These are phyloP conservation scores for Lycopodina hypogea DNA, from an alignment of 37 sponge, comb jelly and placozoan genomes.

Conservation along the genomic window DNA sequence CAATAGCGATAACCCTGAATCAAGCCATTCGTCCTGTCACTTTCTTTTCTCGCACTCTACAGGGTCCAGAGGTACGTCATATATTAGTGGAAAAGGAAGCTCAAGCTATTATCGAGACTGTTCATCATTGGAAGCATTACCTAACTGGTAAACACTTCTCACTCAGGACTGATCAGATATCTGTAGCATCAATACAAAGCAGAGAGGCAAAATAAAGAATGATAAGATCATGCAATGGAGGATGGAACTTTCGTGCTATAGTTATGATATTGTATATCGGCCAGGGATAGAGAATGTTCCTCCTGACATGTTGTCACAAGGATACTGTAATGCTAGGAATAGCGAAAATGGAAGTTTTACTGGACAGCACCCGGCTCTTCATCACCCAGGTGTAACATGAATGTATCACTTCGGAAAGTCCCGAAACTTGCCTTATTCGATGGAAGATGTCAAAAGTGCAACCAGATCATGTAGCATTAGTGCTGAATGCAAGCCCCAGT, in stretches of 20 bases:
- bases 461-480: background rate
- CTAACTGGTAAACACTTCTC: constrained; percentile 7
- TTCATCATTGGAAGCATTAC: constrained; percentile 14
- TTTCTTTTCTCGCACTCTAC: constrained; percentile 14
- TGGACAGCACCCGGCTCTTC: background rate
- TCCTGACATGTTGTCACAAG: constrained; percentile 9
- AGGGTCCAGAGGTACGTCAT: constrained; percentile 9
- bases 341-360: too few relatives aligned
- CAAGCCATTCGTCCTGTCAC: constrained; percentile 4
- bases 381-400: constrained; percentile 17
- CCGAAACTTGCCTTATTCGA: constrained; percentile 15
- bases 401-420: constrained; percentile 4
- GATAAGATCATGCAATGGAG: constrained; percentile 22
- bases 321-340: background rate
- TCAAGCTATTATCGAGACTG: background rate
- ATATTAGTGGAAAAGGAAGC: constrained; percentile 9
- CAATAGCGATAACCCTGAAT: too few relatives aligned
- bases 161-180: constrained; percentile 13
- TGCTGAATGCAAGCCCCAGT: background rate
- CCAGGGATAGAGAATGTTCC: constrained; percentile 14
- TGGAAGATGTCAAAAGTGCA: background rate
- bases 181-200: constrained; percentile 5
- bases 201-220: constrained; percentile 17
- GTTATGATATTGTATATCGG: constrained; percentile 11
- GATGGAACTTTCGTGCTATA: constrained; percentile 9